phyloP scores from a whole-genome alignment of 1,140 invertebrate species.

The Gryon sp. region DNA sequence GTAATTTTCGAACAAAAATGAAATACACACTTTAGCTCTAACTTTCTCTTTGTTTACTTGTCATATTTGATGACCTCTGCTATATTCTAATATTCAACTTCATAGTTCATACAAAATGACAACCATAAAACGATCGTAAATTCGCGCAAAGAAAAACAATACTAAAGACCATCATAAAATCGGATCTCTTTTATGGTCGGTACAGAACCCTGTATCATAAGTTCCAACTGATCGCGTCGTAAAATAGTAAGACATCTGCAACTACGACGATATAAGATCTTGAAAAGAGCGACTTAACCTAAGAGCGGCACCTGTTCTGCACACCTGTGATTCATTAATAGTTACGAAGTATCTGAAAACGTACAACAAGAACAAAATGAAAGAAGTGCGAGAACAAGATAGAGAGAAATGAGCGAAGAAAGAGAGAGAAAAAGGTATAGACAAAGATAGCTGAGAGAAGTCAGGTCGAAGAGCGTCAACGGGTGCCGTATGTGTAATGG shows the following conservation, averaged over 20 bases:
- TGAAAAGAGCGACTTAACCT: constrained; percentile 7
- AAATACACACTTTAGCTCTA: no score
- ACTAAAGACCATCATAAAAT: constrained; percentile 14
- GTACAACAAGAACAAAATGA: no score
- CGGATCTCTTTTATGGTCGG: constrained; percentile 11
- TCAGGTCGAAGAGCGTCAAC: constrained; percentile 34
- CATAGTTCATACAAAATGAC: background rate
- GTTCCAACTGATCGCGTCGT: constrained; percentile 24
- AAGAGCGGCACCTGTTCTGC: constrained; percentile 24
- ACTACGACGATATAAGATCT: constrained; percentile 19
- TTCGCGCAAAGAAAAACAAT: constrained; percentile 8
- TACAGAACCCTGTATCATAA: constrained; percentile 12
- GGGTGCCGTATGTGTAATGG: constrained; percentile 41
- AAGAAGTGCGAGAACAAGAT: no score
- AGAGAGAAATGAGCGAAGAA: no score
- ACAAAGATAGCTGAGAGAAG: no score
- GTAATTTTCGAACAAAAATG: no score
- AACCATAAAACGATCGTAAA: constrained; percentile 16
- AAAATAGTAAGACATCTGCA: constrained; percentile 32
- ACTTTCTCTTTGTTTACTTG: no score
- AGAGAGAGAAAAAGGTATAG: no score
- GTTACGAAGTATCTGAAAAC: constrained; percentile 15
- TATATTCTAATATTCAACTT: no score
- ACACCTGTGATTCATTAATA: constrained; percentile 48
- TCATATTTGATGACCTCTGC: background rate